Evolutionary conservation across 2,113 vertebrate species (phyloP).

Genomic region (Eonycteris spelaea): DNA sequence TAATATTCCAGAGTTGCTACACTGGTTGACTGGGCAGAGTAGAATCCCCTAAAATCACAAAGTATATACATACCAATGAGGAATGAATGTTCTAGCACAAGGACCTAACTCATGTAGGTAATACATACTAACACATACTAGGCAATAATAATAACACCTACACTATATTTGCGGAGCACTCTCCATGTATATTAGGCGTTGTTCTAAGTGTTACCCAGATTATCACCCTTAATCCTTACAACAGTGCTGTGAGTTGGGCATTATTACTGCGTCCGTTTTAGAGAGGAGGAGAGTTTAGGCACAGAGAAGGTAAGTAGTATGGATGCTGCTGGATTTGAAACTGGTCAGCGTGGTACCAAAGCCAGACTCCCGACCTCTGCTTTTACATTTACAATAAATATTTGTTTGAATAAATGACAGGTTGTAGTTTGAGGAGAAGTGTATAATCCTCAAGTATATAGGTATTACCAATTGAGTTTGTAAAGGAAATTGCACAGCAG

Average conservation of each 20-base stretch:
- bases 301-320: background rate
- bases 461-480: background rate
- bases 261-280: background rate
- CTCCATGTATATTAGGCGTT: background rate
- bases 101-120: background rate
- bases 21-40: background rate
- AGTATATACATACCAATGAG: background rate
- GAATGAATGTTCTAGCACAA: background rate
- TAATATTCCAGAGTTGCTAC: slow-evolving; percentile 3
- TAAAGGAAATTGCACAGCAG: background rate
- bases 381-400: background rate
- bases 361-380: background rate
- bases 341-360: background rate
- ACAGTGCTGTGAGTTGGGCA: background rate
- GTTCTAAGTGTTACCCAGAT: background rate
- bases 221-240: background rate
- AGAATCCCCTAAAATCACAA: background rate
- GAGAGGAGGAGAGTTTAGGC: background rate
- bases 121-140: background rate
- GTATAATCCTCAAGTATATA: background rate
- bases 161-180: background rate
- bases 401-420: background rate
- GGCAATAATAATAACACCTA: background rate
- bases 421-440: background rate
- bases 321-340: background rate